Conservation (phyloP, 2,113 vertebrate genomes). For the Puma concolor region DNA sequence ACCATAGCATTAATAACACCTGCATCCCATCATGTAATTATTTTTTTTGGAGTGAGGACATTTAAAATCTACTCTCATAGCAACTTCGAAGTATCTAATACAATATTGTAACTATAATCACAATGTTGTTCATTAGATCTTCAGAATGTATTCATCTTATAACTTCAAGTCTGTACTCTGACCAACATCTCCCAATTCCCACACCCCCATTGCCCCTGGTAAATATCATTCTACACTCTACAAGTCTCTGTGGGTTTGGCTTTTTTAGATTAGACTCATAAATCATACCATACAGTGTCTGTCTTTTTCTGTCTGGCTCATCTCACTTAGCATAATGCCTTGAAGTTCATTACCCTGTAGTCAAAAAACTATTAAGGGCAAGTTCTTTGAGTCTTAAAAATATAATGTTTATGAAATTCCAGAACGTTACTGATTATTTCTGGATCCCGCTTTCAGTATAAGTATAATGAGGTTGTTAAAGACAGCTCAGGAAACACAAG, state of each 20-base stretch:
- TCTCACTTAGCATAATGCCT: background rate
- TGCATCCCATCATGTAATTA: background rate
- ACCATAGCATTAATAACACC: background rate
- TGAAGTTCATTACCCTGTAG: background rate
- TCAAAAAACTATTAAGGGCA: background rate
- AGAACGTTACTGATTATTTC: background rate
- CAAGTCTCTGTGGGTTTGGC: background rate
- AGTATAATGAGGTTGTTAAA: background rate
- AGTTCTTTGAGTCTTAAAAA: background rate
- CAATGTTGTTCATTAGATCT: background rate
- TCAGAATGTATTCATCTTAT: background rate
- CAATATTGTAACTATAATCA: background rate
- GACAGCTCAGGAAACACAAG: background rate
- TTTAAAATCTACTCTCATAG: background rate
- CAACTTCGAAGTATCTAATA: background rate
- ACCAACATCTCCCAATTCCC: background rate
- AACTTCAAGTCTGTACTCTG: background rate
- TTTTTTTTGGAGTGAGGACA: background rate
- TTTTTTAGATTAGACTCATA: background rate
- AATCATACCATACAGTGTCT: background rate
- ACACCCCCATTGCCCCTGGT: background rate
- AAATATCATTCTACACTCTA: background rate
- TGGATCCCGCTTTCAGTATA: background rate
- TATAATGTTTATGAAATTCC: background rate
- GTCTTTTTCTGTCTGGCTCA: background rate